phyloP scores from a whole-genome alignment of 2,113 vertebrate species.

The Megalops atlanticus region DNA sequence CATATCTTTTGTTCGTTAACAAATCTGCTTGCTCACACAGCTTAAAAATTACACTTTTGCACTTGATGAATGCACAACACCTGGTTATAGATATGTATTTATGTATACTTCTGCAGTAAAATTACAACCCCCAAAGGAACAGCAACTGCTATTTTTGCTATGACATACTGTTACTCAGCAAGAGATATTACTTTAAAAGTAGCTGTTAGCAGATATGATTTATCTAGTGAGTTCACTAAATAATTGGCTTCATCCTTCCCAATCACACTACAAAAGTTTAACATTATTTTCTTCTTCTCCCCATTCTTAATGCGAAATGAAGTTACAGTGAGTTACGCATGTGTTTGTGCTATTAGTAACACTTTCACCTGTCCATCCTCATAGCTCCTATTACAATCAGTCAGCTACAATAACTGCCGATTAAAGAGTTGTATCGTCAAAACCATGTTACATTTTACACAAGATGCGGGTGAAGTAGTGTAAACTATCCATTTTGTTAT shows the following conservation, averaged over 20 bases:
- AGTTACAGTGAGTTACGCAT: not conserved
- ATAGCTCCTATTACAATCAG: not conserved
- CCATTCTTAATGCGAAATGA: not conserved
- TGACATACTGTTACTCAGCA: too few species aligned
- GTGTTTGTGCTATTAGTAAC: not conserved
- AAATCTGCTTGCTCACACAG: not conserved
- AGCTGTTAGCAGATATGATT: too few species aligned
- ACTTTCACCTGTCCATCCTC: not conserved
- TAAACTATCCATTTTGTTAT: too few species aligned
- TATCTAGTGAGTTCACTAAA: too few species aligned
- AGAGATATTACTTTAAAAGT: conserved; percentile 2
- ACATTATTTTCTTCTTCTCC: too few species aligned
- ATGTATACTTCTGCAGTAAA: not conserved
- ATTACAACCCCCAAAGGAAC: too few species aligned
- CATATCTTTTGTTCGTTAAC: too few species aligned
- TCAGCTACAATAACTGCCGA: not conserved
- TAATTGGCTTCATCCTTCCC: too few species aligned
- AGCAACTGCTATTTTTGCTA: not conserved
- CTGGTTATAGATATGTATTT: not conserved
- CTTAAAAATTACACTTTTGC: too few species aligned
- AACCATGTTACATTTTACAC: not conserved
- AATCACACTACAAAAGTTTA: too few species aligned
- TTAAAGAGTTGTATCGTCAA: not conserved
- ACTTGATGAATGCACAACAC: too few species aligned
- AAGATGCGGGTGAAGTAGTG: too few species aligned